These are phyloP conservation scores for Sebastes oblongus DNA, from an alignment of 2,797 vertebrate species.

Conservation along the genomic window DNA sequence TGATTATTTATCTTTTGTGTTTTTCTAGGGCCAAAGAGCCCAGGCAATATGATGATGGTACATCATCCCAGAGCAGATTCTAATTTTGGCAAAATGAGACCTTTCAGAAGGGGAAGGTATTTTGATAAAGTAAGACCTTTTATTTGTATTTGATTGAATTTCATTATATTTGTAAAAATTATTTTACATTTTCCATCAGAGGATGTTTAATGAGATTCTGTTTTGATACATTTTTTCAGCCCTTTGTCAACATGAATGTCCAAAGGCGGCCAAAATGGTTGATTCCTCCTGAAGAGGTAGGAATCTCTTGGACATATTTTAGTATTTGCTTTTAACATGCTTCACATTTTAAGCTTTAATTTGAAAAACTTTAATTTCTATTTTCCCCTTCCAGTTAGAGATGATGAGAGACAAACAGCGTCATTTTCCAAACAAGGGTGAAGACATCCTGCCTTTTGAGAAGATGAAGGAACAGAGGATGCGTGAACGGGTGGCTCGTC, in stretches of 20 bases:
- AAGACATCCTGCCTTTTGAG: slow-evolving; percentile 94
- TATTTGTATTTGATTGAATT: neutral
- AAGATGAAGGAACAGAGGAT: slow-evolving; percentile 96
- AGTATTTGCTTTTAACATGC: neutral
- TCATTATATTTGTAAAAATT: neutral
- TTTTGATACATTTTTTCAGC: slow-evolving; percentile 52
- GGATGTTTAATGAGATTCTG: neutral
- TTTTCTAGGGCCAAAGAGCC: slow-evolving; percentile 87
- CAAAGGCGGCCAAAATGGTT: slow-evolving; percentile 80
- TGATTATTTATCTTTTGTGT: neutral
- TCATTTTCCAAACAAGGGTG: slow-evolving; percentile 84
- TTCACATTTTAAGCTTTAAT: neutral
- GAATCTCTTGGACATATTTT: neutral
- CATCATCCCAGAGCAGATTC: slow-evolving; percentile 87
- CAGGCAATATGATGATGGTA: slow-evolving; percentile 85
- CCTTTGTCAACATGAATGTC: slow-evolving; percentile 71
- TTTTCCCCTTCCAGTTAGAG: slow-evolving; percentile 77
- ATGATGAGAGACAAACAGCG: slow-evolving; percentile 88
- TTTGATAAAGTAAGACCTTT: slow-evolving; percentile 89
- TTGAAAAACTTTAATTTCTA: neutral
- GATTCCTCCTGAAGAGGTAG: slow-evolving; percentile 83
- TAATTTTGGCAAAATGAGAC: slow-evolving; percentile 82
- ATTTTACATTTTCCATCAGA: neutral
- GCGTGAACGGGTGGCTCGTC: slow-evolving; percentile 89
- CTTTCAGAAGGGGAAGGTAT: slow-evolving; percentile 86